A percentile compares a stretch with the other conserved stretches of the same genome.
These are phyloP conservation scores for Takifugu ocellatus DNA, from an alignment of 2,797 vertebrate species.

Conservation along the genomic window DNA sequence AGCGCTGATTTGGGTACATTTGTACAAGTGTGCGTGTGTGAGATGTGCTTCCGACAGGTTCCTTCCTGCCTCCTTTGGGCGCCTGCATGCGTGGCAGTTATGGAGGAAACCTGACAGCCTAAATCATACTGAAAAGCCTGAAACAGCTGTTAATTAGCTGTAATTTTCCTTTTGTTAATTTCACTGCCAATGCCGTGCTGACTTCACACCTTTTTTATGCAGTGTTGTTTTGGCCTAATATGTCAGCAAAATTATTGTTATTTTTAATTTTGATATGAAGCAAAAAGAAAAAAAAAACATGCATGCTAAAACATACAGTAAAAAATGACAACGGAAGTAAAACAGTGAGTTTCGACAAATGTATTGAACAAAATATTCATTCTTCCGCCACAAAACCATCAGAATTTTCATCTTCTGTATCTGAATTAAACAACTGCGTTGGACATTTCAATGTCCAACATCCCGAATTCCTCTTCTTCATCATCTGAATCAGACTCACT, in stretches of 20 bases:
- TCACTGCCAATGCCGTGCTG: conserved; percentile 49
- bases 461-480: no score
- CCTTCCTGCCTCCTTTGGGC: conserved; percentile 64
- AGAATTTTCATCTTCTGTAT: no score
- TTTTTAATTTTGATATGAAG: neutral
- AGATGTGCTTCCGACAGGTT: conserved; percentile 47
- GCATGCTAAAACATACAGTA: no score
- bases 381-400: no score
- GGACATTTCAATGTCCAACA: no score
- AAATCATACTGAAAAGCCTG: conserved; percentile 63
- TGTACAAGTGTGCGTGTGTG: conserved; percentile 1
- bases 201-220: conserved; percentile 29
- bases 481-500: no score
- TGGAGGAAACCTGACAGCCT: conserved; percentile 66
- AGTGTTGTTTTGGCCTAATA: conserved; percentile 3
- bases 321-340: neutral
- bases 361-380: no score
- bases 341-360: no score
- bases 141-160: conserved; percentile 76
- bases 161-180: conserved; percentile 73
- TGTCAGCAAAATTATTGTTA: neutral
- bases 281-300: neutral
- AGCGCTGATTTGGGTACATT: neutral
- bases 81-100: conserved; percentile 47
- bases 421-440: no score